Conservation (phyloP, 2,888 invertebrate species). For the Drosophila melanocephala region DNA sequence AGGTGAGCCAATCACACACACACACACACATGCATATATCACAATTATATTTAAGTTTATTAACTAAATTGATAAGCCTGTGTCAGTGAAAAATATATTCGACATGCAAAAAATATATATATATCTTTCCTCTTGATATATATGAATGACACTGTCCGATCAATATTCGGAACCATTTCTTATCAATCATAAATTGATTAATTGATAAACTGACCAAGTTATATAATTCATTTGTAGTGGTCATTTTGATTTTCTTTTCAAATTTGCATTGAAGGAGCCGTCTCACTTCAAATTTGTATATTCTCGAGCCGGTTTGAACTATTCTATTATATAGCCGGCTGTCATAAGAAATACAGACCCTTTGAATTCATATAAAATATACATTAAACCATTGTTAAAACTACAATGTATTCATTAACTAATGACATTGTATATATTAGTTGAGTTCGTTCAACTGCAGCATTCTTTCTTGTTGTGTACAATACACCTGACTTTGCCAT, state of each 20-base stretch:
- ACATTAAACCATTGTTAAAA: background rate
- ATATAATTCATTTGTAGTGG: background rate
- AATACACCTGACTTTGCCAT: too few species aligned
- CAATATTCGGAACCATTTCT: background rate
- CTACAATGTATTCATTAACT: background rate
- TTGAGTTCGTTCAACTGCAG: background rate
- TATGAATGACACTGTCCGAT: background rate
- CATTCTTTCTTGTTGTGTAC: background rate
- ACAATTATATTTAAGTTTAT: too few species aligned
- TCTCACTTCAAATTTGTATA: background rate
- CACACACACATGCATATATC: background rate
- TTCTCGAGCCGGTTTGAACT: background rate
- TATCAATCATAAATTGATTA: background rate
- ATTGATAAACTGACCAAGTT: too few species aligned
- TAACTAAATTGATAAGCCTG: background rate
- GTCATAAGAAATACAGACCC: background rate
- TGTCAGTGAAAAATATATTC: background rate
- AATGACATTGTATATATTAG: background rate
- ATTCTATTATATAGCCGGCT: background rate
- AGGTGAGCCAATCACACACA: background rate
- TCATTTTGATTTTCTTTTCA: background rate
- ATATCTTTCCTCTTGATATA: background rate
- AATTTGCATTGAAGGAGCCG: background rate
- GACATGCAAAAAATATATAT: background rate
- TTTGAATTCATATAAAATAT: background rate